A percentile compares a stretch with the other conserved stretches of the same genome.
Evolutionary conservation across 2,797 vertebrate genomes (phyloP).

Genomic region (Gymnodraco acuticeps): DNA sequence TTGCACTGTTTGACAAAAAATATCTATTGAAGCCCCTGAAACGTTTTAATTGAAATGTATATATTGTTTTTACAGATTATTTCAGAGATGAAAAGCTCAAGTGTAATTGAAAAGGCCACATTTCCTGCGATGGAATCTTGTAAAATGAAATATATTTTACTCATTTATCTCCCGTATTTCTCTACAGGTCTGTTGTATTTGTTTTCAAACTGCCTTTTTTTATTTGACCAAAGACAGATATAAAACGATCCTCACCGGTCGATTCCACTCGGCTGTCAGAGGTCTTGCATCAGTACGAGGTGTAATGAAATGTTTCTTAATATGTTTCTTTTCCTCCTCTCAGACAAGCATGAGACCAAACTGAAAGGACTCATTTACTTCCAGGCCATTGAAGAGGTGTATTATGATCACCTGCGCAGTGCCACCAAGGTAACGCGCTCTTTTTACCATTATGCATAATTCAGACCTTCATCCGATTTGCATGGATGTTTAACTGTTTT

Average conservation of each 20-base stretch:
- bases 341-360: slow-evolving; percentile 96
- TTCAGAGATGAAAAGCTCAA: background rate
- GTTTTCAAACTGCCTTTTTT: background rate
- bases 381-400: slow-evolving; percentile 98
- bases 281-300: slow-evolving; percentile 76
- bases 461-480: background rate
- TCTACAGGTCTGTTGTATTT: background rate
- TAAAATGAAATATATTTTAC: slow-evolving; percentile 8
- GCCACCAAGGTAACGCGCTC: slow-evolving; percentile 91
- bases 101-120: background rate
- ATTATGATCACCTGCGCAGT: slow-evolving; percentile 96
- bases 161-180: background rate
- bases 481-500: background rate
- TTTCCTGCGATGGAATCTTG: slow-evolving; percentile 1
- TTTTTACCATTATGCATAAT: background rate
- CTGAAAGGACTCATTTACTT: slow-evolving; percentile 98
- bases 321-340: slow-evolving; percentile 64
- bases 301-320: slow-evolving; percentile 70
- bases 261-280: slow-evolving; percentile 61
- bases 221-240: slow-evolving; percentile 27
- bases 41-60: background rate
- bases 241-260: slow-evolving; percentile 30
- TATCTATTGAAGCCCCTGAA: background rate
- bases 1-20: background rate
- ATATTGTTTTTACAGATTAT: too few species aligned